Conservation (phyloP, 2,797 vertebrate species). For the Taenioides sp. region DNA sequence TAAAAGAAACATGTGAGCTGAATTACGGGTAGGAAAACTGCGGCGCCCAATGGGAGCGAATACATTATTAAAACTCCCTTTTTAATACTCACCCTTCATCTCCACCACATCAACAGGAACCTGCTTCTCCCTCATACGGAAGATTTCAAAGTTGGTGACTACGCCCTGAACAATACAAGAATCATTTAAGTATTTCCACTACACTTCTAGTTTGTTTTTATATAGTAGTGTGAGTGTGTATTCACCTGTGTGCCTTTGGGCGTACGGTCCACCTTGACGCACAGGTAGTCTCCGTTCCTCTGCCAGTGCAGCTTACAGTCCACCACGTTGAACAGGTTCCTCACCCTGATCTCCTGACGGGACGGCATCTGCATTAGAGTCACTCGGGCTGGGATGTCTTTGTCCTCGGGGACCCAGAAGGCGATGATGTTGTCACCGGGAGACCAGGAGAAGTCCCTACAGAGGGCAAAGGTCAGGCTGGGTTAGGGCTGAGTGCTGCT, state of each 20-base stretch:
- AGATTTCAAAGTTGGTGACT: slow-evolving; percentile 99
- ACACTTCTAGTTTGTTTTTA: rapidly evolving
- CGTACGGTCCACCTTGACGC: slow-evolving; percentile 96
- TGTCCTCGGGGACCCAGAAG: slow-evolving; percentile 99
- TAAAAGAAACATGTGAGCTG: too few species aligned
- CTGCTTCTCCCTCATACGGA: slow-evolving; percentile 98
- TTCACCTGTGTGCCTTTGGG: slow-evolving; percentile 93
- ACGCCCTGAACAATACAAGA: slow-evolving; percentile 82
- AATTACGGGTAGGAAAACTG: too few species aligned
- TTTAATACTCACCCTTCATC: slow-evolving; percentile 88
- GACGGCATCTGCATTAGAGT: slow-evolving; percentile 96
- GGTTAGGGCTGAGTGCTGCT: not conserved
- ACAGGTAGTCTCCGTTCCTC: slow-evolving; percentile 96
- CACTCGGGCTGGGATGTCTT: slow-evolving; percentile 97
- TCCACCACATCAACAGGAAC: slow-evolving; percentile 98
- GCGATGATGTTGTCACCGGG: slow-evolving; percentile 98
- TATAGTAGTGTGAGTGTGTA: rapidly evolving
- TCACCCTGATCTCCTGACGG: slow-evolving; percentile 94
- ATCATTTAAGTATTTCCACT: not conserved
- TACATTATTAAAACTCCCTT: not conserved
- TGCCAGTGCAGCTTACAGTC: slow-evolving; percentile 99
- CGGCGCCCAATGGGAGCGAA: too few species aligned
- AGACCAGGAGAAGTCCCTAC: slow-evolving; percentile 98
- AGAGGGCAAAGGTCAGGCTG: not conserved
- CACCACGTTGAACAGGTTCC: slow-evolving; percentile 96